These are phyloP conservation scores for Agrilus planipennis DNA, from an alignment of 1,140 invertebrate genomes.

Conservation along the genomic window DNA sequence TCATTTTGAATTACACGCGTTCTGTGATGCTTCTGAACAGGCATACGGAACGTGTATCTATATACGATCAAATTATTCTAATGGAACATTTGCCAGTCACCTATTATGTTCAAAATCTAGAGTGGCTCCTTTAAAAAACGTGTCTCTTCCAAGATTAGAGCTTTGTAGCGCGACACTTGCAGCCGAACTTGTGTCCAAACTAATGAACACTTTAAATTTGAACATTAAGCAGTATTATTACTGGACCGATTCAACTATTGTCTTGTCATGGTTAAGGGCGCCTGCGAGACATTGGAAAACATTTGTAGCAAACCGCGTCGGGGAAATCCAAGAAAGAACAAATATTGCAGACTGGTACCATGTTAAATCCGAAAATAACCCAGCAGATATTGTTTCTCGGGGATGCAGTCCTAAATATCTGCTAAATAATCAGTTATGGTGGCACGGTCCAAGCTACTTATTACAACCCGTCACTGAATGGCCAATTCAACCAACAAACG, in stretches of 20 bases:
- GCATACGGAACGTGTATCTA: constrained; percentile 2
- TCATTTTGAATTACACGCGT: constrained; percentile 22
- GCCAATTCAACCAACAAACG: not conserved
- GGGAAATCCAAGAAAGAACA: constrained; percentile 15
- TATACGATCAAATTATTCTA: constrained; percentile 2
- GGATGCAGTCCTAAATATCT: constrained; percentile 13
- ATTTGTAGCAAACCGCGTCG: constrained; percentile 17
- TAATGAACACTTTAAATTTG: not conserved
- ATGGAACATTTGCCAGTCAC: not conserved
- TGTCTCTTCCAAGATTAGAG: constrained; percentile 20
- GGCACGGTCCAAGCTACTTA: constrained; percentile 14
- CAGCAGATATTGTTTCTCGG: constrained; percentile 18
- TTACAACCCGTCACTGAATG: not conserved
- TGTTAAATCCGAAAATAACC: constrained; percentile 14
- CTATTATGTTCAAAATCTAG: constrained; percentile 5
- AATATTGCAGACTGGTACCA: constrained; percentile 12
- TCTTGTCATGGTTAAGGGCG: constrained; percentile 16
- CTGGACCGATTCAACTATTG: constrained; percentile 19
- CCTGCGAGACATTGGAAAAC: constrained; percentile 12
- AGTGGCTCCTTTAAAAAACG: not conserved
- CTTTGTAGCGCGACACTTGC: constrained; percentile 10
- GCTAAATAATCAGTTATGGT: constrained; percentile 16
- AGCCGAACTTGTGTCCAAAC: constrained; percentile 5
- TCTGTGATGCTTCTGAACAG: constrained; percentile 15
- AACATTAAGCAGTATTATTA: constrained; percentile 5